phyloP scores from a whole-genome alignment of 2,888 invertebrate genomes.

The Latrodectus hesperus region DNA sequence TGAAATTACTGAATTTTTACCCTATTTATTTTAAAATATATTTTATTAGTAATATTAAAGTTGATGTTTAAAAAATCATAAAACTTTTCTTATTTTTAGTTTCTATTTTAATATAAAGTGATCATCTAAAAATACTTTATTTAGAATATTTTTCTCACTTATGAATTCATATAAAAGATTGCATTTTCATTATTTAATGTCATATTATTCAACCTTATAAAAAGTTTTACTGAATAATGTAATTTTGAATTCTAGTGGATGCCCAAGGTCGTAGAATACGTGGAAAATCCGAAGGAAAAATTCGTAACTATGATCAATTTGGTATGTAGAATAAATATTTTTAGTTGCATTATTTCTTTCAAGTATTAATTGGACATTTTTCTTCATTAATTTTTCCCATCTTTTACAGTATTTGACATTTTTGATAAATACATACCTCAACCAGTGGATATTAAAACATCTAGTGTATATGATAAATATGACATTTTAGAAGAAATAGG shows the following conservation, averaged over 20 bases:
- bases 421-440: constrained; percentile 67
- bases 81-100: no score
- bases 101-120: no score
- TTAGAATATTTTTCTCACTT: no score
- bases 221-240: no score
- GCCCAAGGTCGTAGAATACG: constrained; percentile 83
- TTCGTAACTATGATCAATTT: constrained; percentile 95
- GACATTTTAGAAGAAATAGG: constrained; percentile 99
- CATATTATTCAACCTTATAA: no score
- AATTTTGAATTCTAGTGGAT: constrained; percentile 72
- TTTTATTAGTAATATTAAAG: no score
- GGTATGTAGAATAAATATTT: constrained; percentile 24
- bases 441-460: constrained; percentile 95
- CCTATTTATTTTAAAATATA: no score
- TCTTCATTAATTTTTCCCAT: neutral
- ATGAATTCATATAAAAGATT: no score
- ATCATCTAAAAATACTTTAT: no score
- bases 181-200: no score
- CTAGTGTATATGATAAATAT: constrained; percentile 97
- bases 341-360: neutral
- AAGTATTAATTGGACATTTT: neutral
- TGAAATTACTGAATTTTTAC: no score
- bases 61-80: no score
- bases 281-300: constrained; percentile 86
- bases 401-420: constrained; percentile 72